These are phyloP conservation scores for Amblyraja radiata DNA, from an alignment of 2,797 vertebrate species.

Conservation along the genomic window DNA sequence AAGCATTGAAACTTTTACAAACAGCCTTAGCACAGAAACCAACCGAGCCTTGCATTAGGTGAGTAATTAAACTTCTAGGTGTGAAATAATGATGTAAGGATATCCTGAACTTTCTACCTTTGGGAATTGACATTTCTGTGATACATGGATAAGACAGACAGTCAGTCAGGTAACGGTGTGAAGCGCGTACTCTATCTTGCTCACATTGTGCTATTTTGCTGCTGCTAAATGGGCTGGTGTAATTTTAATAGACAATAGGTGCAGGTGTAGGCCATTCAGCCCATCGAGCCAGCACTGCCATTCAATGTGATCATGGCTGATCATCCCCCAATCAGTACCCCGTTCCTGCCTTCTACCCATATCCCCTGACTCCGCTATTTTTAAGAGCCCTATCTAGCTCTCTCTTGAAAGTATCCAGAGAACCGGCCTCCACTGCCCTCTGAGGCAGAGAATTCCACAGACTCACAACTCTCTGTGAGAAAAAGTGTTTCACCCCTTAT, in stretches of 20 bases:
- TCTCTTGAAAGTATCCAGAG: too few relatives aligned
- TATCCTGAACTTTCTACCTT: neutral
- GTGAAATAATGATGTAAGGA: neutral
- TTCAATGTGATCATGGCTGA: too few relatives aligned
- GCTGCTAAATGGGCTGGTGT: neutral
- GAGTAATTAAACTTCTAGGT: neutral
- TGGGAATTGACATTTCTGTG: neutral
- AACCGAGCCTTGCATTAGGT: slow-evolving; percentile 42
- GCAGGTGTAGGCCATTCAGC: too few relatives aligned
- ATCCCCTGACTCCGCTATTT: too few relatives aligned
- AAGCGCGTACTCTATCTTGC: neutral
- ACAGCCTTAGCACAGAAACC: slow-evolving; percentile 52
- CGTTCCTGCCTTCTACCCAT: too few relatives aligned
- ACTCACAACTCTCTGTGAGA: too few relatives aligned
- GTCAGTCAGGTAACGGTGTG: neutral
- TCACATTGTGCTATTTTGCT: neutral
- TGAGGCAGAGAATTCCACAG: too few relatives aligned
- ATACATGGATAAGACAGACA: neutral
- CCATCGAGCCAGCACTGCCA: too few relatives aligned
- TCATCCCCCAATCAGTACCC: too few relatives aligned
- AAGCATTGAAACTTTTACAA: slow-evolving; percentile 57
- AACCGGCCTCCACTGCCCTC: too few relatives aligned
- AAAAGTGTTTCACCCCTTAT: too few relatives aligned
- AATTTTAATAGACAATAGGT: neutral
- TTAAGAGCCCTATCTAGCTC: too few relatives aligned